Evolutionary conservation across 1,140 invertebrate species (phyloP).

Genomic region (Trissolcus basalis): DNA sequence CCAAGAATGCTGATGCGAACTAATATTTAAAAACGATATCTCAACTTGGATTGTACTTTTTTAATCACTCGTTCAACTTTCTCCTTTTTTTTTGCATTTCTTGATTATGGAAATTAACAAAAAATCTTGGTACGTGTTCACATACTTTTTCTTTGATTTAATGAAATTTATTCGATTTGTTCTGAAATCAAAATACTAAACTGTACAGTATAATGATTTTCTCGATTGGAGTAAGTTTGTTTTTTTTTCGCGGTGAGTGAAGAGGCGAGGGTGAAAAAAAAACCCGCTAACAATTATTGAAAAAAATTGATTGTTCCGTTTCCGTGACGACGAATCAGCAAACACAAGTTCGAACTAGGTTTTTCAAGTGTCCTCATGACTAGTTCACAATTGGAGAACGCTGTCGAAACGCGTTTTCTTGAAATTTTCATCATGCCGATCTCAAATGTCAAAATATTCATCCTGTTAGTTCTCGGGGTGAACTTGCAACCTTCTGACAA

Average conservation of each 20-base stretch:
- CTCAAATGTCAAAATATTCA: slow-evolving; percentile 4
- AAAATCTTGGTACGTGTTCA: too few species aligned
- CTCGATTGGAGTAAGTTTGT: too few species aligned
- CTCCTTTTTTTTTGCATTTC: too few species aligned
- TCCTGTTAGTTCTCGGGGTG: slow-evolving; percentile 14
- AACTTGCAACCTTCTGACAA: slow-evolving; percentile 20
- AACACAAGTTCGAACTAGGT: slow-evolving; percentile 64
- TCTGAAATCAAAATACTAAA: too few species aligned
- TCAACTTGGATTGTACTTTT: too few species aligned
- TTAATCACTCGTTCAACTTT: too few species aligned
- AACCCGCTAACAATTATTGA: slow-evolving; percentile 34
- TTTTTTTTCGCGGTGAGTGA: neutral
- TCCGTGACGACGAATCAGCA: slow-evolving; percentile 73
- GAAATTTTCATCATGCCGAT: slow-evolving; percentile 16
- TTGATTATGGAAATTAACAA: too few species aligned
- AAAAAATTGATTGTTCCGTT: slow-evolving; percentile 70
- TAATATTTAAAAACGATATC: too few species aligned
- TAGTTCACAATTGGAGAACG: slow-evolving; percentile 43
- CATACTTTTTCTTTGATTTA: too few species aligned
- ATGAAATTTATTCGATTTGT: too few species aligned
- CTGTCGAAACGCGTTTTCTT: slow-evolving; percentile 23
- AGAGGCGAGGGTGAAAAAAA: neutral
- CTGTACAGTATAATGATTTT: too few species aligned
- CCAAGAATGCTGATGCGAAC: too few species aligned
- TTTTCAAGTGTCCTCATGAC: slow-evolving; percentile 45